Percentiles rank a stretch among this genome's conserved stretches.
These are phyloP conservation scores for Fulica atra DNA, from an alignment of 2,113 vertebrate genomes.

Conservation along the genomic window DNA sequence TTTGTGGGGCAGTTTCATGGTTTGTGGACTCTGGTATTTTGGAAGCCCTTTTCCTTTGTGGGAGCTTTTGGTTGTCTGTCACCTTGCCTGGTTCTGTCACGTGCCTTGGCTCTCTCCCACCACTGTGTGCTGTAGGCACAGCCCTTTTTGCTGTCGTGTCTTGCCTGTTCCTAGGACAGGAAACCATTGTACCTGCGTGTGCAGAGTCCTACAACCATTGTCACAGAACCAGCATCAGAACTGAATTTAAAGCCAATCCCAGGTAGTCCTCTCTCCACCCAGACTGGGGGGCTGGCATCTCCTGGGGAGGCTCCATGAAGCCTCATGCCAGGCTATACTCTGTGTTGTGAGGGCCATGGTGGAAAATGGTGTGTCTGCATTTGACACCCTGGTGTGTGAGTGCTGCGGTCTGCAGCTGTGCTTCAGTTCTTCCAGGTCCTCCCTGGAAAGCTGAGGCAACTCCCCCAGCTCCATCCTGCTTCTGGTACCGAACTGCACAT, in stretches of 20 bases:
- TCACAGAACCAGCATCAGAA: not conserved
- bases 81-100: no score
- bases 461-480: not conserved
- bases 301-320: rapidly evolving
- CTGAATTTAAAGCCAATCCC: not conserved
- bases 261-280: not conserved
- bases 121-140: no score
- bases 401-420: not conserved
- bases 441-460: not conserved
- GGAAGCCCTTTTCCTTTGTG: not conserved
- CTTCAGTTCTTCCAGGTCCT: no score
- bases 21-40: not conserved
- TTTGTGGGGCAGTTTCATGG: not conserved
- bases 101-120: rapidly evolving
- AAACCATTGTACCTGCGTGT: rapidly evolving
- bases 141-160: not conserved
- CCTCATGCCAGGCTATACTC: not conserved
- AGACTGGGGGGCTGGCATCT: not conserved
- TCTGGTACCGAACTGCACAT: no score
- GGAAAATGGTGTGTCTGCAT: not conserved
- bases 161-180: not conserved
- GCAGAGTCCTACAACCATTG: not conserved
- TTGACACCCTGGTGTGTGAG: rapidly evolving
- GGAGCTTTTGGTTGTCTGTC: not conserved
- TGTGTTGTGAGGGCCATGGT: rapidly evolving